These are phyloP conservation scores for Anomalospiza imberbis DNA, from an alignment of 2,797 vertebrate species.

Conservation along the genomic window DNA sequence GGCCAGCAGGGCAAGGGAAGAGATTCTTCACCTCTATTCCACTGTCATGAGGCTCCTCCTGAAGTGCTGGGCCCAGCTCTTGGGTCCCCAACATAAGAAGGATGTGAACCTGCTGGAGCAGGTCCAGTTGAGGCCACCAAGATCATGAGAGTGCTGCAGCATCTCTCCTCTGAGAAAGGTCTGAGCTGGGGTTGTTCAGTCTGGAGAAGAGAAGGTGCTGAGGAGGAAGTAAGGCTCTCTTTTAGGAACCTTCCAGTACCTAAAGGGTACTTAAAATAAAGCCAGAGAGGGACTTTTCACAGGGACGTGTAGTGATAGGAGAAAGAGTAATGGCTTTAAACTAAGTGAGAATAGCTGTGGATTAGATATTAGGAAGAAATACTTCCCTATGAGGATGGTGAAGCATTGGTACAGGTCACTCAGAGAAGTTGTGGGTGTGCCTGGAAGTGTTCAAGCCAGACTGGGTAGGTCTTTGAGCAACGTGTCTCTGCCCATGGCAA, in stretches of 20 bases:
- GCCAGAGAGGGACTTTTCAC: not conserved
- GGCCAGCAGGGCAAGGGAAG: not conserved
- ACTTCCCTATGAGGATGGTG: not conserved
- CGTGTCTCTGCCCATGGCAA: accelerated
- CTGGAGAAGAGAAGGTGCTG: not conserved
- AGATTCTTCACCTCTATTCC: not conserved
- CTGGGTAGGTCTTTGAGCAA: not conserved
- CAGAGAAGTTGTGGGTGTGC: not conserved
- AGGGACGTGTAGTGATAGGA: not conserved
- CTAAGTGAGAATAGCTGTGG: not conserved
- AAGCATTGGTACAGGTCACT: not conserved
- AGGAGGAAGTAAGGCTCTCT: not conserved
- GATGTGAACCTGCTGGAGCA: not conserved
- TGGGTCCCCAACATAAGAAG: not conserved
- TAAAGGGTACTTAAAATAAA: not conserved
- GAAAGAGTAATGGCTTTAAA: not conserved
- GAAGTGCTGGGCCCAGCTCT: not conserved
- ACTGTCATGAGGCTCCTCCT: not conserved
- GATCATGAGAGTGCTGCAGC: not conserved
- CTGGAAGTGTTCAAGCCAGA: not conserved
- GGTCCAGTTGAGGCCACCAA: not conserved
- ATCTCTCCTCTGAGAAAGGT: not conserved
- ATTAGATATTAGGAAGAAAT: not conserved
- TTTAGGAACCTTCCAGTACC: not conserved
- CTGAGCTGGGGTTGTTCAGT: not conserved